These are phyloP conservation scores for Leptopterna dolabrata DNA, from an alignment of 2,888 invertebrate genomes.

Conservation along the genomic window DNA sequence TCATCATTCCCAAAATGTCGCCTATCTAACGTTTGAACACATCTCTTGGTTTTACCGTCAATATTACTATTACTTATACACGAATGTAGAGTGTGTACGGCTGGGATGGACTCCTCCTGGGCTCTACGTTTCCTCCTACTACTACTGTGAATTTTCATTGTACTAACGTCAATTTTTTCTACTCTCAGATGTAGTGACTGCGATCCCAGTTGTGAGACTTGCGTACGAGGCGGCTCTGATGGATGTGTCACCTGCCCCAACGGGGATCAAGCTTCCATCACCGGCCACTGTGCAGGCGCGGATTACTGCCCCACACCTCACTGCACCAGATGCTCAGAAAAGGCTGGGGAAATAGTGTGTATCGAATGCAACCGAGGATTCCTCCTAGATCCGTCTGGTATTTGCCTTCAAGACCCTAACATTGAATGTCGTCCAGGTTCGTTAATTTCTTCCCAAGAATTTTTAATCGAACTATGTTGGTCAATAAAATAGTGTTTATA, in stretches of 20 bases:
- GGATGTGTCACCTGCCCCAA: conserved; percentile 86
- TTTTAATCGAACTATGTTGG: neutral
- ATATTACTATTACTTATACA: no score
- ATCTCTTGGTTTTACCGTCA: no score
- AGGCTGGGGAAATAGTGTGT: conserved; percentile 31
- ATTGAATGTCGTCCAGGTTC: conserved; percentile 58
- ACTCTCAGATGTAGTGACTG: conserved; percentile 75
- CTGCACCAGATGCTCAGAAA: conserved; percentile 36
- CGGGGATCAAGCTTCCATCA: conserved; percentile 66
- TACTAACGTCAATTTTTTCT: no score
- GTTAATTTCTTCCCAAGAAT: neutral
- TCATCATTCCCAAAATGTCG: no score
- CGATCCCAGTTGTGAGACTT: conserved; percentile 83
- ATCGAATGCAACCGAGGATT: conserved; percentile 51
- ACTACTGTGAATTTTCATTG: no score
- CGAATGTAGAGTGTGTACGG: no score
- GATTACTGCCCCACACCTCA: conserved; percentile 52
- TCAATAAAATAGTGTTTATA: neutral
- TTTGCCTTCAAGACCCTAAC: conserved; percentile 36
- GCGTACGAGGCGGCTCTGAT: conserved; percentile 79
- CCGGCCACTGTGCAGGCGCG: conserved; percentile 56
- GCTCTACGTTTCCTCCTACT: no score
- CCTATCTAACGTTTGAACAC: no score
- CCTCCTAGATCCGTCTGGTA: conserved; percentile 46
- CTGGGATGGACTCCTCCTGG: no score